Evolutionary conservation across 2,888 invertebrate species (phyloP), one percentile per base, ranked within the genome.

Genomic region (Athripsodes cinereus): DNA sequence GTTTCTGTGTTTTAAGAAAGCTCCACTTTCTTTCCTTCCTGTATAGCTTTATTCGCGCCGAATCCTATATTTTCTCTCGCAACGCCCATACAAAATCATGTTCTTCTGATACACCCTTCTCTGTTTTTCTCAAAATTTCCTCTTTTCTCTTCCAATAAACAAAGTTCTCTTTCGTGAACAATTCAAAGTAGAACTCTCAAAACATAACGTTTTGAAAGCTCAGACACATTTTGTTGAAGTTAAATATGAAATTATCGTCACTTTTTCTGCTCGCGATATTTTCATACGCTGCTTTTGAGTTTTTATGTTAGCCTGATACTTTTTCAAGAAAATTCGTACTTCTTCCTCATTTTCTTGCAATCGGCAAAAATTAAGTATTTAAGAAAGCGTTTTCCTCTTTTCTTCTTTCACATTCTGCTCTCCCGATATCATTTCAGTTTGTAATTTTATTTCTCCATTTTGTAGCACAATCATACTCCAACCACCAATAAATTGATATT

Each of bases 1-100:
- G 18, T 50, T 50, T 50, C 53, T 26, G 2, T n/a, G 3, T 22
- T 46, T 22, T 22, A 40, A 53, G 53, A 53, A 53, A 53, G 46
- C 46, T 22, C 22, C 26, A n/a, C 53, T 22, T 22, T 53, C 46
- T 53, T 22, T 53, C 53, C 13, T 53, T 53, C 44, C 52, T 31
- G n/a, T n/a, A n/a, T n/a, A n/a, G n/a, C n/a, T n/a, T n/a, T n/a
- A n/a, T n/a, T n/a, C 40, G 8, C 40, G 40, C 13, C 10, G 16
- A 40, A 21, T 22, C 22, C 50, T 50, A 5, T 22, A 2, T 50
- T 5, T 21, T n/a, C 50, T 26, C n/a, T 22, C 50, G 13, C 26
- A 8, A 21, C 26, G 22, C 8, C 50, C 13, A 5, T 50, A 6
- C 50, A 11, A 5, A 20, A 22, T 50, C n/a, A 22, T 50, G 50